Evolutionary conservation across 2,113 vertebrate genomes (phyloP).

Genomic region (Phocoena phocoena): DNA sequence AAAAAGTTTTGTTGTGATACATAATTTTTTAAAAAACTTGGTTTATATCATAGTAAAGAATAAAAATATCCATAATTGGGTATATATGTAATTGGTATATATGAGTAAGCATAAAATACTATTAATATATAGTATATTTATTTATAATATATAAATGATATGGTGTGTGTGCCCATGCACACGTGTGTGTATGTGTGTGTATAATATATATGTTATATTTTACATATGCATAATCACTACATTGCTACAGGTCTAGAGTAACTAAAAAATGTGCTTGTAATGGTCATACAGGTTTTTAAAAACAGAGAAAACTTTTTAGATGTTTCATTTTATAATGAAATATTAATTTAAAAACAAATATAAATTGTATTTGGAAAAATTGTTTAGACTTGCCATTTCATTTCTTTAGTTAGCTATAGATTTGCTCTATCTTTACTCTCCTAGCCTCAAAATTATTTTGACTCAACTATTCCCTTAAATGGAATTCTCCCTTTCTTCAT

Average conservation of each 20-base stretch:
- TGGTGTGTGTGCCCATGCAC: neutral
- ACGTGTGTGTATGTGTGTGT: fast-evolving
- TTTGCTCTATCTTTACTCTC: neutral
- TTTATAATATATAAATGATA: neutral
- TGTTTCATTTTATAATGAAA: neutral
- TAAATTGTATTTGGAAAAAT: neutral
- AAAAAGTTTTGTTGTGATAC: neutral
- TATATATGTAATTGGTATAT: neutral
- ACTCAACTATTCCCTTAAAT: neutral
- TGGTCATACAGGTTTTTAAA: neutral
- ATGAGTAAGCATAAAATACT: neutral
- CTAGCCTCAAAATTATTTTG: neutral
- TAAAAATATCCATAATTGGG: neutral
- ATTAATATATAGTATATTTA: neutral
- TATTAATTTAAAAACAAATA: neutral
- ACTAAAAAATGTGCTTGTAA: neutral
- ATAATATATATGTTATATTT: neutral
- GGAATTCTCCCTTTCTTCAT: neutral
- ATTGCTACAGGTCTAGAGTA: neutral
- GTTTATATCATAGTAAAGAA: neutral
- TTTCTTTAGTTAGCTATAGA: neutral
- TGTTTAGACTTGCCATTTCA: neutral
- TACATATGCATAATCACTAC: neutral
- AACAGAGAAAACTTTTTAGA: neutral
- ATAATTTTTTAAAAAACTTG: neutral